phyloP scores from a whole-genome alignment of 2,113 vertebrate genomes.

The Gorsachius goisagi region DNA sequence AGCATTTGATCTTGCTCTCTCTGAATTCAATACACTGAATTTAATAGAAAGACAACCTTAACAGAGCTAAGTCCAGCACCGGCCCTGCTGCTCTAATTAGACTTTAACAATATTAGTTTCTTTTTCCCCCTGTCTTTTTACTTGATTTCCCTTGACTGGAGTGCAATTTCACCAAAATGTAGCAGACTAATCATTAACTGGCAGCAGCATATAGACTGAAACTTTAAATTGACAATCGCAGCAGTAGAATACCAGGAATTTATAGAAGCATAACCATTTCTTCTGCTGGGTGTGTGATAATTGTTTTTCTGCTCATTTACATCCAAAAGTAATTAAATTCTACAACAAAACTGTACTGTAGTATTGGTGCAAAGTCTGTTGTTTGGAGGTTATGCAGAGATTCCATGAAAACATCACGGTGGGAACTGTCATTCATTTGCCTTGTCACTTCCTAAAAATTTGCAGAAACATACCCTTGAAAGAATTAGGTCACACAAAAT shows the following conservation, averaged over 20 bases:
- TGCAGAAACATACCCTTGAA: constrained; percentile 41
- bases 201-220: not conserved
- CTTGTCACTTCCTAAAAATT: constrained; percentile 48
- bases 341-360: not conserved
- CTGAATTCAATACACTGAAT: constrained; percentile 3
- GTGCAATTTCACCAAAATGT: constrained; percentile 29
- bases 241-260: constrained; percentile 19
- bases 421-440: not conserved
- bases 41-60: not conserved
- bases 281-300: not conserved
- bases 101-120: constrained; percentile 13
- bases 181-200: constrained; percentile 25
- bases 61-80: not conserved
- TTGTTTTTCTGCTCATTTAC: constrained; percentile 33
- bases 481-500: constrained; percentile 50
- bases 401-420: not conserved
- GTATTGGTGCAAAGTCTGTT: not conserved
- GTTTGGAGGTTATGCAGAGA: not conserved
- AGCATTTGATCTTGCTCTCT: constrained; percentile 9
- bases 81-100: constrained; percentile 14
- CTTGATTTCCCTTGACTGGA: constrained; percentile 56
- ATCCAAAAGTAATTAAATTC: not conserved
- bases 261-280: not conserved
- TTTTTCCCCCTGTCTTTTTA: constrained; percentile 5
- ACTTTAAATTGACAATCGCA: constrained; percentile 4